Evolutionary conservation across 2,888 invertebrate species (phyloP), one percentile per base, ranked within the genome.

Genomic region (Meganola albula): DNA sequence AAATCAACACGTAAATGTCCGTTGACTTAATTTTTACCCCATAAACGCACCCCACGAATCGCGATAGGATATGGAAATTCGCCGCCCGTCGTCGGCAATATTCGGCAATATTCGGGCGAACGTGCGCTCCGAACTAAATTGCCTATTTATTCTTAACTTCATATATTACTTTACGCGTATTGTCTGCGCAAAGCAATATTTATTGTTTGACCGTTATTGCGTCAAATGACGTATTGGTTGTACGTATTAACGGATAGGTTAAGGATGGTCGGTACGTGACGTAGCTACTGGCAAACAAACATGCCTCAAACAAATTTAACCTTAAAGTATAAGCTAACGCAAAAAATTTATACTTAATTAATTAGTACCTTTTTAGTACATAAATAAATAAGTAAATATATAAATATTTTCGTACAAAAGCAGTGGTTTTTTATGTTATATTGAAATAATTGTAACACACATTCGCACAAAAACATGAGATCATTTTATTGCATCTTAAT

Each of bases 91-190:
- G 72, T 73, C 80, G 80, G 79, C 82, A 63, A 79, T 84, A 84
- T 83, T 86, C 85, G 80, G 75, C 77, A 72, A 80, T 83, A 77
- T 80, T 82, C 84, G 79, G 75, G 46, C 52, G 73, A 59, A 86
- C 87, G 87, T 87, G 87, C 66, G 83, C 63, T 66, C 69, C 74
- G 66, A 68, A 75, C 79, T 76, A 83, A 87, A 86, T 85, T 79
- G 86, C 85, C 87, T 87, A 84, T 87, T 87, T 87, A 87, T 86
- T 84, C 86, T 82, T 83, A 78, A 86, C 84, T 85, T 86, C 87
- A 86, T 86, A 86, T 85, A 87, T 87, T 86, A 86, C 85, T 83
- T 82, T 83, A 77, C 79, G 83, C 77, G 73, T 82, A 84, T 83
- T 85, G 85, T 85, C 85, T 85, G 82, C 74, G 78, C 80, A 83